Evolutionary conservation across 2,888 invertebrate genomes (phyloP), one percentile per base, ranked within the genome.

Genomic region (Dynastes maya): DNA sequence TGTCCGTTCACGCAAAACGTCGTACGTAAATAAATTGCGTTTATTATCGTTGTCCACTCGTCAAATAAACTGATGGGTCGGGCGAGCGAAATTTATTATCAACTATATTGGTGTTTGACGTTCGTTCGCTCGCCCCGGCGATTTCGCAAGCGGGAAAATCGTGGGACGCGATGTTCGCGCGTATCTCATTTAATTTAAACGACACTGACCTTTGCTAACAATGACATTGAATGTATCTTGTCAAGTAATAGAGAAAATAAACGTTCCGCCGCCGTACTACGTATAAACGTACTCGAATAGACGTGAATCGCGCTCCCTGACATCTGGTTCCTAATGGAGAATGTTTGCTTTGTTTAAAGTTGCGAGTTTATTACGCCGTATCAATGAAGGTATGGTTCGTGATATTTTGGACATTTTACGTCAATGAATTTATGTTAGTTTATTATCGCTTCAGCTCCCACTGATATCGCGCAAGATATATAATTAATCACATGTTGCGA

Each of bases 171-270:
- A 11, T n/a, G 13, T 63, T 27, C 32, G 29, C 32, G 13, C 32
- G 32, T 63, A 63, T 29, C 63, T 32, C 11, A 27, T n/a, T 70
- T 58, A 72, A 72, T 55, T 58, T 72, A 40, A 72, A 37, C 22
- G 58, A 55, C 55, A 72, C 72, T 72, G 72, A 72, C 72, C 72
- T 72, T 27, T 40, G 37, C 58, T 55, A 72, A 58, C n/a, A 71
- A 16, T 58, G 71, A 71, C 71, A 71, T 37, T 71, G 71, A 71
- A 40, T 55, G 16, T 16, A 16, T 58, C 32, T 71, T 37, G 55
- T 71, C 53, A 32, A 32, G n/a, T 13, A 37, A 55, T 71, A 71
- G 37, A 71, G 55, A 55, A 71, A 71, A 71, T 55, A 71, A 37
- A 71, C 22, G 71, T 32, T 22, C 53, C 16, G n/a, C 53, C 53